A percentile compares a stretch with the other conserved stretches of the same genome.
Evolutionary conservation across 2,888 invertebrate genomes (phyloP).

Genomic region (Thymelicus sylvestris): DNA sequence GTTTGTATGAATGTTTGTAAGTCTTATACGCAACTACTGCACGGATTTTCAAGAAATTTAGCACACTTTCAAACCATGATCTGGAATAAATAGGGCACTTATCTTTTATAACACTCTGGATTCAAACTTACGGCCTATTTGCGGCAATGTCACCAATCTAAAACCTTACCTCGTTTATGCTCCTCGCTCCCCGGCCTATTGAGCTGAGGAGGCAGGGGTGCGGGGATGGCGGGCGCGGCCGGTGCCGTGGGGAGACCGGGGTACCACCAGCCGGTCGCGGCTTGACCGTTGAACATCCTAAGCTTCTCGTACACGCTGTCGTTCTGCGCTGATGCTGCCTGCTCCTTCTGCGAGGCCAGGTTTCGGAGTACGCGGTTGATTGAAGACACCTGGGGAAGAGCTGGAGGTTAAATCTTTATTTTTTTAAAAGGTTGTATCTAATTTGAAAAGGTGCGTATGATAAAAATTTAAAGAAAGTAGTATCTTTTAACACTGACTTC

Average conservation of each 20-base stretch:
- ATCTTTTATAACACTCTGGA: no score
- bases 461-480: no score
- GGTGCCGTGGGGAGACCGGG: conserved; percentile 90
- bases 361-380: conserved; percentile 99
- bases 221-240: conserved; percentile 90
- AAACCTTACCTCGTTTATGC: conserved; percentile 89
- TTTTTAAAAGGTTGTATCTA: background rate
- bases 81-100: no score
- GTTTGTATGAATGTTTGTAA: no score
- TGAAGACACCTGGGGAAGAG: conserved; percentile 93
- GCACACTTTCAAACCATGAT: no score
- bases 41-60: no score
- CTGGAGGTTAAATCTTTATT: background rate
- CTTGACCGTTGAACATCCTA: conserved; percentile 97
- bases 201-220: conserved; percentile 84
- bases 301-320: conserved; percentile 98
- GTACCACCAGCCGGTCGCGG: conserved; percentile 94
- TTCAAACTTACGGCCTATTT: no score
- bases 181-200: conserved; percentile 86
- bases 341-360: conserved; percentile 98
- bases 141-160: no score
- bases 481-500: no score
- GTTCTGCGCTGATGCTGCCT: conserved; percentile 90
- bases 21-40: no score
- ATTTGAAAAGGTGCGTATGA: background rate